Evolutionary conservation across 2,797 vertebrate genomes (phyloP), one percentile per base, ranked within the genome.

Genomic region (Sphenodon punctatus): DNA sequence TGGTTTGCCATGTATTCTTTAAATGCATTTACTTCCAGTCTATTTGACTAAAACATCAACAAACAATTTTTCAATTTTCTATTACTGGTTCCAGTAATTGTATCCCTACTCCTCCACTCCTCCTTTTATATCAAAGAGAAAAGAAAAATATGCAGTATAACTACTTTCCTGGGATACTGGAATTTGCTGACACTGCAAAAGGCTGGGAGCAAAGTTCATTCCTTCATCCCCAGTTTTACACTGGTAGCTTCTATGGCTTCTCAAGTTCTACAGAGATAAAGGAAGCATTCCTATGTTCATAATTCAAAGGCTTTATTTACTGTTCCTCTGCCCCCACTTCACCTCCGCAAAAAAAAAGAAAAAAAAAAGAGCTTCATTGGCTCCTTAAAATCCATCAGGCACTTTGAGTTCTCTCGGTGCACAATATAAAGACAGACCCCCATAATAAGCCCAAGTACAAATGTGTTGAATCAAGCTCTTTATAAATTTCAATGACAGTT

Each of bases 401-500:
- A 70, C 69, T n/a, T 39, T 6, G 8, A 4, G 43, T 14, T 23
- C 36, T 58, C 71, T 67, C 48, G 30, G 3, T 79, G 53, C 46
- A 27, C 4, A n/a, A 16, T 69, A 74, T 53, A 60, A 41, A 75
- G 22, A 64, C 43, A 78, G 66, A 70, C n/a, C 17, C 10, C 60
- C 30, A 49, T 56, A 32, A 76, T 53, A 61, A 80, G 34, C 4
- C 58, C 78, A 87, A 85, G 90, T 89, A 75, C 68, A 53, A 27
- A 22, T 30, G 3, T 25, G 6, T 4, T n/a, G 78, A 90, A 61
- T 73, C 55, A 66, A 67, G 78, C 23, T 69, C 76, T 81, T 86
- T 10, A 1, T 66, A 84, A 30, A 7, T 84, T 90, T 88, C 89
- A 82, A 91, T 86, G 80, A 90, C 80, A 69, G 43, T 41, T 81